A percentile compares a stretch with the other conserved stretches of the same genome.
phyloP scores from a whole-genome alignment of 2,888 invertebrate species.

The Escarpia spicata region DNA sequence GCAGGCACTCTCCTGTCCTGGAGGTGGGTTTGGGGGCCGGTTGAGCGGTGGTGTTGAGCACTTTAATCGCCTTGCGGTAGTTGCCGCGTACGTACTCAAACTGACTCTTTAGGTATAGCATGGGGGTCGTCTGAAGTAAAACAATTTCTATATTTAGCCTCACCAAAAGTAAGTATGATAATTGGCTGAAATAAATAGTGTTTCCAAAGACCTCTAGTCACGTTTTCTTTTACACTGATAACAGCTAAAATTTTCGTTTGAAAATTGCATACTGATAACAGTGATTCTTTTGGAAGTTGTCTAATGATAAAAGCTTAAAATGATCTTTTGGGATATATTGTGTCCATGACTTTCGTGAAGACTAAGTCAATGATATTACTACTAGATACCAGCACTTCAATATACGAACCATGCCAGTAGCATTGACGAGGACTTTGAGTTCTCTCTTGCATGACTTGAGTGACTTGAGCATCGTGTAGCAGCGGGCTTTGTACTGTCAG shows the following conservation, averaged over 20 bases:
- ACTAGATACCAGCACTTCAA: not conserved
- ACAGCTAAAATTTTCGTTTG: no score
- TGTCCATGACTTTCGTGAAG: not conserved
- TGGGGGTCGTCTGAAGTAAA: conserved; percentile 63
- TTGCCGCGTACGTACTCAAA: conserved; percentile 75
- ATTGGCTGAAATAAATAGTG: no score
- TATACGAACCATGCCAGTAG: conserved; percentile 50
- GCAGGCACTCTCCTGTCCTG: conserved; percentile 71
- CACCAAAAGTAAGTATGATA: no score
- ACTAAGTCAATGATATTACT: not conserved
- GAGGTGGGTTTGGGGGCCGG: conserved; percentile 53
- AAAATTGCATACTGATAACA: no score
- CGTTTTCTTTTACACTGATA: not conserved
- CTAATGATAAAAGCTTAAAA: no score
- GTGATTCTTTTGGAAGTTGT: no score
- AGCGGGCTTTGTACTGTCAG: conserved; percentile 70
- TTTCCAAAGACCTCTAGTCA: not conserved
- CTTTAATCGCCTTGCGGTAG: conserved; percentile 73
- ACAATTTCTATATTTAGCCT: not conserved
- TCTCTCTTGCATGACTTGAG: conserved; percentile 65
- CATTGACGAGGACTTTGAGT: conserved; percentile 61
- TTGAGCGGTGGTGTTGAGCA: conserved; percentile 46
- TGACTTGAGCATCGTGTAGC: conserved; percentile 72
- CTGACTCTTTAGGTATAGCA: conserved; percentile 73
- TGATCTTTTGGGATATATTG: not conserved